Percentiles rank a stretch among this genome's conserved stretches.
Conservation (phyloP, 2,888 invertebrate genomes). For the Cremastobaeus sp. region DNA sequence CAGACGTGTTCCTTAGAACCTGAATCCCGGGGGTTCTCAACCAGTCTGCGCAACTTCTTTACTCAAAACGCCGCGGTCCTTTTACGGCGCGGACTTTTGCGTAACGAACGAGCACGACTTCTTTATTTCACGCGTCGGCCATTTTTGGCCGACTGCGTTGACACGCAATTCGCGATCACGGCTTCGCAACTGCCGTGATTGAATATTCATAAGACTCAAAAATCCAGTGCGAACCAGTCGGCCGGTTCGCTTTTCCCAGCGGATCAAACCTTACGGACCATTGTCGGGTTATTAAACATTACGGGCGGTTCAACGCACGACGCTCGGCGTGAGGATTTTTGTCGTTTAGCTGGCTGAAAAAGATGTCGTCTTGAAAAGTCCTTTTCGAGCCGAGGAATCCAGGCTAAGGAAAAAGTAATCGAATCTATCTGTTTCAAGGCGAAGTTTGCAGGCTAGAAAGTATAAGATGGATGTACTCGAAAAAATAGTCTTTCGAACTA, state of each 20-base stretch:
- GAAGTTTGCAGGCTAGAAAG: too few relatives aligned
- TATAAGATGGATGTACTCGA: too few relatives aligned
- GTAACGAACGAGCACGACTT: slow-evolving; percentile 57
- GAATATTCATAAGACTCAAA: slow-evolving; percentile 45
- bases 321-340: too few relatives aligned
- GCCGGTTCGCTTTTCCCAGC: too few relatives aligned
- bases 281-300: too few relatives aligned
- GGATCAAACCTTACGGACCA: not conserved
- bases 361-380: not conserved
- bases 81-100: slow-evolving; percentile 64
- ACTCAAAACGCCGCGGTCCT: slow-evolving; percentile 66
- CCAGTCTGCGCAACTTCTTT: slow-evolving; percentile 61
- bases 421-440: not conserved
- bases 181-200: slow-evolving; percentile 31
- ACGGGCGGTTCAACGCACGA: too few relatives aligned
- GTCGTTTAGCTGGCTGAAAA: too few relatives aligned
- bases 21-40: slow-evolving; percentile 76
- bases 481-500: too few relatives aligned
- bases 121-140: slow-evolving; percentile 64
- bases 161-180: slow-evolving; percentile 39
- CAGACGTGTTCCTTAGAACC: slow-evolving; percentile 72
- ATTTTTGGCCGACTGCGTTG: slow-evolving; percentile 53
- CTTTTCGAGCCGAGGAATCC: not conserved
- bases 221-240: slow-evolving; percentile 8
- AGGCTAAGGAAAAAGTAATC: not conserved